These are phyloP conservation scores for Enteromius trimaculatus DNA, from an alignment of 2,797 vertebrate species.

Conservation along the genomic window DNA sequence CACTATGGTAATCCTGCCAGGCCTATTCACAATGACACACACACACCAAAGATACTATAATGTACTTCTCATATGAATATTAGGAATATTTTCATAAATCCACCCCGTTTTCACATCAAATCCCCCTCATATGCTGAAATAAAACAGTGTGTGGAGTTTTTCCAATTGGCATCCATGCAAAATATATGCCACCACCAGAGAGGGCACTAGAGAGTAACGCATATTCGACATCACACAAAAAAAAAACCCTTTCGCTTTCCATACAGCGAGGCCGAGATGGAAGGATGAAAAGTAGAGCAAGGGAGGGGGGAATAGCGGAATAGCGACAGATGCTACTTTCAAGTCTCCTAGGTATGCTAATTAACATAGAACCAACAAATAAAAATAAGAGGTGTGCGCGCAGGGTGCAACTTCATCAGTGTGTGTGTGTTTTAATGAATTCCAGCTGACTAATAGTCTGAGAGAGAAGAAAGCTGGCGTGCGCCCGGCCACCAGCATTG, in stretches of 20 bases:
- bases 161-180: not conserved
- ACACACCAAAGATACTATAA: constrained; percentile 49
- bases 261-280: constrained; percentile 9
- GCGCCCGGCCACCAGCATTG: constrained; percentile 69
- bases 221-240: constrained; percentile 60
- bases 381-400: constrained; percentile 69
- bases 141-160: constrained; percentile 22
- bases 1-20: constrained; percentile 60
- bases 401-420: constrained; percentile 60
- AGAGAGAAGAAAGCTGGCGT: constrained; percentile 59
- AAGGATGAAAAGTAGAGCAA: constrained; percentile 48
- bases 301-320: constrained; percentile 67
- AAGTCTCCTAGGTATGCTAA: constrained; percentile 82
- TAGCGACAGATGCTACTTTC: constrained; percentile 82
- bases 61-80: constrained; percentile 42
- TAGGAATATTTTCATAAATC: constrained; percentile 37
- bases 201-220: constrained; percentile 46
- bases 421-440: constrained; percentile 57
- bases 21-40: constrained; percentile 54
- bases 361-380: constrained; percentile 77
- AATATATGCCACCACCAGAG: constrained; percentile 1
- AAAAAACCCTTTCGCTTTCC: constrained; percentile 43
- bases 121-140: not conserved
- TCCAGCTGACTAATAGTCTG: constrained; percentile 63
- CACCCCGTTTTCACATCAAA: constrained; percentile 43